Evolutionary conservation across 2,888 invertebrate species (phyloP), one percentile per base, ranked within the genome.

Genomic region (Orchestes rusci): DNA sequence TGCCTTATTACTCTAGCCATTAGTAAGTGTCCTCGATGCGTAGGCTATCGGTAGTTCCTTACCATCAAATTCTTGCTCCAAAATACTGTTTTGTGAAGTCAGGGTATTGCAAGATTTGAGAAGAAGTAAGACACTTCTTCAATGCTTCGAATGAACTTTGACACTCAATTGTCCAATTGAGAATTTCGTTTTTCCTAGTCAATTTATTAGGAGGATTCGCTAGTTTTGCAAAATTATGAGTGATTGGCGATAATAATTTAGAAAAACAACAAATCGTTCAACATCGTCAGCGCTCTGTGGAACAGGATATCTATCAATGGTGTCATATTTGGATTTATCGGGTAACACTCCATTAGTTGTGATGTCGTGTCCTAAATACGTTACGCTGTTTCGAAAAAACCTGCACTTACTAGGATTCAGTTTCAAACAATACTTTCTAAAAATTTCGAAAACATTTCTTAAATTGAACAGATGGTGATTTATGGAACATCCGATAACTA

Each of bases 401-500:
- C n/a, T n/a, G n/a, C n/a, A n/a, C n/a, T n/a, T n/a, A n/a, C n/a
- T n/a, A n/a, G n/a, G n/a, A n/a, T 48, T 50, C n/a, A 50, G 30
- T 43, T 50, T 51, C n/a, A 48, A 30, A 30, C 43, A 27, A 23
- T 30, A 41, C 16, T 40, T 33, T 37, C 36, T 10, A 10, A 20
- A 43, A 27, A 18, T 39, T 20, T 39, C 30, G 20, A 50, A 44
- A 16, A 47, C 46, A 47, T 23, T 31, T 18, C 16, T n/a, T n/a
- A n/a, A n/a, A n/a, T n/a, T n/a, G n/a, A n/a, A n/a, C n/a, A 47
- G 19, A 32, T 47, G 40, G 30, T 43, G 43, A 4, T 32, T 32
- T 17, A 47, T 42, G 16, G 53, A 47, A 31, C 45, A 52, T 5
- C 53, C 55, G 4, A 54, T 44, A 4, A 53, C 52, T 16, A 56